These are phyloP conservation scores for Nanorana parkeri DNA, from an alignment of 2,113 vertebrate species.

Conservation along the genomic window DNA sequence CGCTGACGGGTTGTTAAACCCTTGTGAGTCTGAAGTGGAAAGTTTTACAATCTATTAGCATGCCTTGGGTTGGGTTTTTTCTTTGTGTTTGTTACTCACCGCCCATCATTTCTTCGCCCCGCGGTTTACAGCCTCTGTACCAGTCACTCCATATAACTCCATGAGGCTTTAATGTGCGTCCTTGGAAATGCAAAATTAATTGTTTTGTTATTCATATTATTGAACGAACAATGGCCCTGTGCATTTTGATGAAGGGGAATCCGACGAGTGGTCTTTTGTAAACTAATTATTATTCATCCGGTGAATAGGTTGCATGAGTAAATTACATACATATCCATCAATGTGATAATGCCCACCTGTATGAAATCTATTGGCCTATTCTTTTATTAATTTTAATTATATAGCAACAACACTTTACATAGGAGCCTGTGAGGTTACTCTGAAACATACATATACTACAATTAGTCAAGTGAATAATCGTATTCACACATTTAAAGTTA, in stretches of 20 bases:
- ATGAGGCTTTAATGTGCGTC: not conserved
- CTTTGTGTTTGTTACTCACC: not conserved
- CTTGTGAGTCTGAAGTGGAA: no score
- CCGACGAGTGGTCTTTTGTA: not conserved
- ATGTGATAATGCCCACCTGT: not conserved
- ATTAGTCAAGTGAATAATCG: constrained; percentile 53
- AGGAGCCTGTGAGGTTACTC: not conserved
- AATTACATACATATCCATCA: constrained; percentile 42
- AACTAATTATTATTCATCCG: constrained; percentile 2
- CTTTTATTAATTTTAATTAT: constrained; percentile 31
- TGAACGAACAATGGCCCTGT: not conserved
- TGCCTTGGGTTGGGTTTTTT: not conserved
- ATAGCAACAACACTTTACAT: constrained; percentile 43
- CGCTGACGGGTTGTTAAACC: no score
- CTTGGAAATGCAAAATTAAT: constrained; percentile 1
- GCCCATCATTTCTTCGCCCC: not conserved
- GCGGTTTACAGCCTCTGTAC: not conserved
- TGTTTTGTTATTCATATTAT: constrained; percentile 11
- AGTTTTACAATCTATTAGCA: no score
- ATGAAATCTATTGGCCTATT: constrained; percentile 11
- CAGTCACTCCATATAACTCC: not conserved
- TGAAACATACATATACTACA: constrained; percentile 44
- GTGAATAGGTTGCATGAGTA: constrained; percentile 23
- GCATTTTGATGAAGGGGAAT: not conserved
- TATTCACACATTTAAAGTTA: not conserved